Percentiles rank a stretch among this genome's conserved stretches.
Conservation (phyloP, 2,797 vertebrate genomes). For the Onychomys torridus region DNA sequence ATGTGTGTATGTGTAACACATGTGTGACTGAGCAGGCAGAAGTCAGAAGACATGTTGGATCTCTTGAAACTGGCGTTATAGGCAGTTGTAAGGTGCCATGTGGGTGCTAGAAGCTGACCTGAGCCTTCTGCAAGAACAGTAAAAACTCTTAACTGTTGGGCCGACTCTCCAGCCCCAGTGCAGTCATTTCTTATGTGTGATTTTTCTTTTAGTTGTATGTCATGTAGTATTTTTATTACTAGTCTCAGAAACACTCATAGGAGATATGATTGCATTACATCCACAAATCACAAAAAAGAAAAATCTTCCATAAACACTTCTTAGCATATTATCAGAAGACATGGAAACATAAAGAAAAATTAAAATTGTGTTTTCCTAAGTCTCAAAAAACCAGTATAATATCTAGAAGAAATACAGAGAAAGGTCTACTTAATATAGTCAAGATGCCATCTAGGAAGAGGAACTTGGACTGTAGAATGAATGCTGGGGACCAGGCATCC, state of each 20-base stretch:
- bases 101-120: not conserved
- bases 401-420: not conserved
- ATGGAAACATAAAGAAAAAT: not conserved
- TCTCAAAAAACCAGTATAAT: not conserved
- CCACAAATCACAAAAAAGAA: not conserved
- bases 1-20: not conserved
- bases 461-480: not conserved
- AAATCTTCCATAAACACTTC: not conserved
- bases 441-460: not conserved
- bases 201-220: not conserved
- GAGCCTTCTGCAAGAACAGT: not conserved
- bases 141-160: not conserved
- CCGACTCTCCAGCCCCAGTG: not conserved
- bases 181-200: not conserved
- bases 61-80: not conserved
- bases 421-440: not conserved
- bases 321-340: not conserved
- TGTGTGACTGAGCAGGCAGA: not conserved
- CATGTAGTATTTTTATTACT: not conserved
- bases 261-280: not conserved
- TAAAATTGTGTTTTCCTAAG: not conserved
- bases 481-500: not conserved
- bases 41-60: not conserved
- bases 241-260: conserved; percentile 31
- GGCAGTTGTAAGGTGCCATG: not conserved